phyloP scores from a whole-genome alignment of 2,888 invertebrate genomes.

The Acanthosepion esculentum region DNA sequence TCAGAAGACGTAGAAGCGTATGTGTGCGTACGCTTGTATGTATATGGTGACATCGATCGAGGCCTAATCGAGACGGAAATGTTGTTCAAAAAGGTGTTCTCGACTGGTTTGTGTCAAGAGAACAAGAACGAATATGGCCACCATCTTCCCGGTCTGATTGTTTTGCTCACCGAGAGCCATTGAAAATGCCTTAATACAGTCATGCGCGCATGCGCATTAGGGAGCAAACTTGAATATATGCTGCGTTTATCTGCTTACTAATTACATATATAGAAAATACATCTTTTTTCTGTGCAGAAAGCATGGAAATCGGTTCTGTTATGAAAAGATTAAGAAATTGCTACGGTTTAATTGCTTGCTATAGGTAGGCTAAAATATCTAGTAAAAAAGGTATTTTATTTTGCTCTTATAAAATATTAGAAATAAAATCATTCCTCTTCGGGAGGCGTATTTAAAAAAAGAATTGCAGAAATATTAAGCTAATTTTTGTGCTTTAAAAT shows the following conservation, averaged over 20 bases:
- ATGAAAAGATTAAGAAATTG: slow-evolving; percentile 15
- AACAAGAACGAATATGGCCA: neutral
- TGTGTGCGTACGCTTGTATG: neutral
- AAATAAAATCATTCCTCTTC: neutral
- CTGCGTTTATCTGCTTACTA: neutral
- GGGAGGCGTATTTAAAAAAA: neutral
- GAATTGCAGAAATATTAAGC: no score
- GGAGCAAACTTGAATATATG: neutral
- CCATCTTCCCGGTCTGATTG: neutral
- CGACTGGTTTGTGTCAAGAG: neutral
- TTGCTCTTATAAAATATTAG: neutral
- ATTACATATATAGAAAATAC: neutral
- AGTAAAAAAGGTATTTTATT: neutral
- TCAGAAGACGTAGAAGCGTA: neutral
- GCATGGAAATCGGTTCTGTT: neutral
- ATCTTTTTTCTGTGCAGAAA: neutral
- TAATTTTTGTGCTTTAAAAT: no score
- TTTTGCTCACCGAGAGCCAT: neutral
- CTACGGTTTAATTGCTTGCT: neutral
- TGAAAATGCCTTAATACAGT: neutral
- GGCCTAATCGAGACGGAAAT: neutral
- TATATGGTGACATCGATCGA: neutral
- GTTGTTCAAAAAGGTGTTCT: neutral
- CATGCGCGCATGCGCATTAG: neutral
- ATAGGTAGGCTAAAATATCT: neutral